A percentile compares a stretch with the other conserved stretches of the same genome.
These are phyloP conservation scores for Epinephelus lanceolatus DNA, from an alignment of 2,113 vertebrate genomes.

Conservation along the genomic window DNA sequence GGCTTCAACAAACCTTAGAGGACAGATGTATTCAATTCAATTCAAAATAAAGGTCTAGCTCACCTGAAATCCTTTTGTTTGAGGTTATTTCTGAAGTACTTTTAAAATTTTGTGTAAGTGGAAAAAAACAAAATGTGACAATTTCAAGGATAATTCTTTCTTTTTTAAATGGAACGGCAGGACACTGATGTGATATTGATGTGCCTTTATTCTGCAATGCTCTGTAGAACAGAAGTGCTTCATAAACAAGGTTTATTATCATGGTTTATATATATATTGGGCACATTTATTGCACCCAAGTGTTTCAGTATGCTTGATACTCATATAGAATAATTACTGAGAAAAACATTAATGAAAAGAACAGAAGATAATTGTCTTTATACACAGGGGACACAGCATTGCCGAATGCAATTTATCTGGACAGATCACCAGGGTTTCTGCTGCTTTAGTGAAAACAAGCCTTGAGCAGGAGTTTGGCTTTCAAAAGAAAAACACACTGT, in stretches of 20 bases:
- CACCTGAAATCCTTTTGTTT: neutral
- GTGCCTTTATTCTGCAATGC: neutral
- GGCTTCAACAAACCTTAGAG: neutral
- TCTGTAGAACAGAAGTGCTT: neutral
- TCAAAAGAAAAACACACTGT: conserved; percentile 4
- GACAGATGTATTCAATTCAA: neutral
- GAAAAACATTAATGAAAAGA: conserved; percentile 6
- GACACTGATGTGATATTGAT: neutral
- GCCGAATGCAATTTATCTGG: conserved; percentile 33
- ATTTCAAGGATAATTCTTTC: neutral
- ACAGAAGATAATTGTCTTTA: conserved; percentile 1
- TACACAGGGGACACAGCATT: conserved; percentile 1
- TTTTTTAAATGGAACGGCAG: neutral
- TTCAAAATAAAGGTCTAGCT: neutral
- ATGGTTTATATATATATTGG: neutral
- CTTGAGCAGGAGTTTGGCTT: conserved; percentile 18
- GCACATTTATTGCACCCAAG: neutral
- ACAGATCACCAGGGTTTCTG: conserved; percentile 32
- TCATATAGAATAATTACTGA: neutral
- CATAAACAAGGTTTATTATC: neutral
- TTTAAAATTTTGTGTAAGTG: neutral
- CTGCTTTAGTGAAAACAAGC: conserved; percentile 41
- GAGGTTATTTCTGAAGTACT: neutral
- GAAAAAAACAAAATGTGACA: neutral
- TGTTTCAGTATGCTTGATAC: neutral